Evolutionary conservation across 2,113 vertebrate genomes (phyloP).

Genomic region (Ictalurus furcatus): DNA sequence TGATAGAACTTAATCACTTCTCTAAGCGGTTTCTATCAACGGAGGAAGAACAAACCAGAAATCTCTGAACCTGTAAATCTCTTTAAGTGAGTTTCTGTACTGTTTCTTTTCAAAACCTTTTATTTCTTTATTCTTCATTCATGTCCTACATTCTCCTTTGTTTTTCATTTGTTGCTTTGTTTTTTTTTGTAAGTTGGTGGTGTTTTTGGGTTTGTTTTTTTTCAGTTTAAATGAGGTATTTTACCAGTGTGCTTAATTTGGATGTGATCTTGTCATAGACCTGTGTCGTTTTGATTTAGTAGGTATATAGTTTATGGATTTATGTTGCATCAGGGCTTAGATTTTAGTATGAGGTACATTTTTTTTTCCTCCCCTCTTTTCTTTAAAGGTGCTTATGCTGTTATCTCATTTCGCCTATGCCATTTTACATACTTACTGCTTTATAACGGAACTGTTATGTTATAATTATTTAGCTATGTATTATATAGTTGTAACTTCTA

Average conservation of each 20-base stretch:
- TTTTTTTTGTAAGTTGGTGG: background rate
- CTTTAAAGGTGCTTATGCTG: background rate
- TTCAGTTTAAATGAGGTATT: background rate
- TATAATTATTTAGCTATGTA: too few relatives aligned
- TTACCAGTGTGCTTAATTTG: background rate
- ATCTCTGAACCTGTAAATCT: constrained; percentile 17
- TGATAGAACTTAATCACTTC: constrained; percentile 48
- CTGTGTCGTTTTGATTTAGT: too few relatives aligned
- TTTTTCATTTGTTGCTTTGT: background rate
- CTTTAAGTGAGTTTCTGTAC: constrained; percentile 61
- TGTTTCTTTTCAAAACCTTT: background rate
- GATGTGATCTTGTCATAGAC: background rate
- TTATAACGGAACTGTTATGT: background rate
- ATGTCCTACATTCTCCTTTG: background rate
- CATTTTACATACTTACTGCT: background rate
- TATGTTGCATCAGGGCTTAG: background rate
- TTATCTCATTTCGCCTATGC: background rate
- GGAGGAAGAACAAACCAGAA: constrained; percentile 37
- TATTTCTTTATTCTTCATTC: background rate
- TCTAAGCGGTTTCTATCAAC: constrained; percentile 47
- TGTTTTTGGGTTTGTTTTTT: background rate
- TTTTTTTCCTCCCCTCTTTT: background rate
- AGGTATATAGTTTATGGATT: background rate
- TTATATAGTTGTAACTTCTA: background rate
- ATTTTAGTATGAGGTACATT: background rate